Base-by-base conservation (phyloP, 2,888 invertebrate species). In the Byasa hedistus region DNA sequence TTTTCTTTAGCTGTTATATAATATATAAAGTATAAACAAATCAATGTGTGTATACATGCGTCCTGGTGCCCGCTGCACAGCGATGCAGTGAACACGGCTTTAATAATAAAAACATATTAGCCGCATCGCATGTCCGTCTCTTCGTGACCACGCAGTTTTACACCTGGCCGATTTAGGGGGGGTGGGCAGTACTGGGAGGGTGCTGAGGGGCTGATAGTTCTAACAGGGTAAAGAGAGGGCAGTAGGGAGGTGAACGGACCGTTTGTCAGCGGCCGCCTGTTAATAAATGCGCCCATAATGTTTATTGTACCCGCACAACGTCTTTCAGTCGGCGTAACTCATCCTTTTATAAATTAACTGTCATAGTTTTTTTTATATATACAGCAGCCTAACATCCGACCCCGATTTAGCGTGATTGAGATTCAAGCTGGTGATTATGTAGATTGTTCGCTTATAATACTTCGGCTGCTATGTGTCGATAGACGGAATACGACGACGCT, bases 91-190 rank as follows among this genome's bases (percentile, higher is more conserved):
- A 79, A 81, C 84, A 82, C 81, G 81, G 79, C 80, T 87, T 87
- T 89, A 86, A 89, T 89, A 90, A 88, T 88, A 87, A 87, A 90
- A 90, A 89, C 88, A 87, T 91, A 91, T 91, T 90, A 90, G 89
- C 85, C 84, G 83, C 89, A 89, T 91, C 83, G 90, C 90, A 90
- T 90, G 91, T 88, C 87, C 84, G 84, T 84, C 81, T 86, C 89
- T 89, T 84, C 91, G 91, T 91, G 91, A 91, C 90, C 83, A 83
- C 83, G 86, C 89, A 89, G 88, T 90, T 91, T 91, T 89, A 90
- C 91, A 91, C 91, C 91, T 91, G 91, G 91, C 79, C 82, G n/a
- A 75, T 79, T 75, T 78, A 5, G 76, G 85, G 81, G 82, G 79
- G 82, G 78, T 72, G 36, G 70, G 66, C 65, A 64, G 68, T 66